Evolutionary conservation across 2,888 invertebrate species (phyloP), one percentile per base, ranked within the genome.

Genomic region (Cremastobaeus sp.): DNA sequence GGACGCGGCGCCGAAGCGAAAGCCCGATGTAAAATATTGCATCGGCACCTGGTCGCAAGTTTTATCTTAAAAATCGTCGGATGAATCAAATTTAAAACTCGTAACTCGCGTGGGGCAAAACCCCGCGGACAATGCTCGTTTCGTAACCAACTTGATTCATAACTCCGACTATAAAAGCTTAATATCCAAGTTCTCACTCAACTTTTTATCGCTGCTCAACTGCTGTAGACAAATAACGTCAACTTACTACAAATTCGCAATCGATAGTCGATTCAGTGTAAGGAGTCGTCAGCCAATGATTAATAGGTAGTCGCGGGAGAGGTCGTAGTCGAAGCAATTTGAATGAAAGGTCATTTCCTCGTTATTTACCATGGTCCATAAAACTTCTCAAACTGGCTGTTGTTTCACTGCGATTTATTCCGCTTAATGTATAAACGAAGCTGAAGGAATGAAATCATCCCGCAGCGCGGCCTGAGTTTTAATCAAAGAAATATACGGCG

Each of bases 401-500:
- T n/a, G n/a, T n/a, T n/a, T n/a, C n/a, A n/a, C n/a, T n/a, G n/a
- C n/a, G n/a, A n/a, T n/a, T n/a, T n/a, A n/a, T n/a, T n/a, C n/a
- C n/a, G n/a, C n/a, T n/a, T n/a, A n/a, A n/a, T n/a, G n/a, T n/a
- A n/a, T n/a, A n/a, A n/a, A 28, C 4, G 17, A 28, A 25, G 37
- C 2, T 4, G 20, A 32, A 59, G 18, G 47, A 47, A 59, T 37
- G 47, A 47, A 47, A 34, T 45, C 34, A 37, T 47, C 15, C 37
- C 15, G 2, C 11, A 41, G 52, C 62, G 50, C 32, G 32, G 52
- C 34, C 62, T 43, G 52, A 59, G 52, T 64, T 64, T 64, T 64
- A 64, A 64, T 54, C 64, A 64, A 64, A 64, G 54, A 54, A 54
- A 64, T 45, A 43, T 64, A 64, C 54, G 41, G 30, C 32, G 11